phyloP scores from a whole-genome alignment of 2,888 invertebrate genomes.

The Alitta virens region DNA sequence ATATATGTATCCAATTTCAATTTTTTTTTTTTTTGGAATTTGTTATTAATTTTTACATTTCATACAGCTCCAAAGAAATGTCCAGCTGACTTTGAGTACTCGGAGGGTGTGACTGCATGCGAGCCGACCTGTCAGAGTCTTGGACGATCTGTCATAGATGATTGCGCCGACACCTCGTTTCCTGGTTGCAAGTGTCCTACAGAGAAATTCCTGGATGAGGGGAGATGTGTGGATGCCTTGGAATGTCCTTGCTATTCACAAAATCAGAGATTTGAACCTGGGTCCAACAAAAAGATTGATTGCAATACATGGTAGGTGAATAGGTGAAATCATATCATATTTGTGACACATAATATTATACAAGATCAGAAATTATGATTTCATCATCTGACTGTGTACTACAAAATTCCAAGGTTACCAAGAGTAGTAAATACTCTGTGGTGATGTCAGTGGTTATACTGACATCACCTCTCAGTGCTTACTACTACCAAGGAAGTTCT shows the following conservation, averaged over 20 bases:
- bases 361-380: too few relatives aligned
- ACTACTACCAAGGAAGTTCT: too few relatives aligned
- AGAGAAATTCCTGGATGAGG: constrained; percentile 64
- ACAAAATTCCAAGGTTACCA: too few relatives aligned
- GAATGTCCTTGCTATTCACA: constrained; percentile 38
- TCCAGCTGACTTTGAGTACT: constrained; percentile 70
- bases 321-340: too few relatives aligned
- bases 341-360: too few relatives aligned
- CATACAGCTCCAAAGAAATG: constrained; percentile 21
- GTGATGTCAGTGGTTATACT: too few relatives aligned
- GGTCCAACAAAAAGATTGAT: constrained; percentile 31
- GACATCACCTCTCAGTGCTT: too few relatives aligned
- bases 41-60: too few relatives aligned
- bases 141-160: constrained; percentile 18
- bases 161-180: constrained; percentile 63
- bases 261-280: constrained; percentile 30
- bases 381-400: too few relatives aligned
- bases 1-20: too few relatives aligned
- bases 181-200: constrained; percentile 86
- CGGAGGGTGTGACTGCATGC: constrained; percentile 77
- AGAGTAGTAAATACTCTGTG: too few relatives aligned
- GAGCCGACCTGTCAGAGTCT: constrained; percentile 69
- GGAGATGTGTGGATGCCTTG: constrained; percentile 34
- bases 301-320: constrained; percentile 46
- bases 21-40: too few relatives aligned